Conservation (phyloP, 2,797 vertebrate species). For the Notamacropus eugenii region DNA sequence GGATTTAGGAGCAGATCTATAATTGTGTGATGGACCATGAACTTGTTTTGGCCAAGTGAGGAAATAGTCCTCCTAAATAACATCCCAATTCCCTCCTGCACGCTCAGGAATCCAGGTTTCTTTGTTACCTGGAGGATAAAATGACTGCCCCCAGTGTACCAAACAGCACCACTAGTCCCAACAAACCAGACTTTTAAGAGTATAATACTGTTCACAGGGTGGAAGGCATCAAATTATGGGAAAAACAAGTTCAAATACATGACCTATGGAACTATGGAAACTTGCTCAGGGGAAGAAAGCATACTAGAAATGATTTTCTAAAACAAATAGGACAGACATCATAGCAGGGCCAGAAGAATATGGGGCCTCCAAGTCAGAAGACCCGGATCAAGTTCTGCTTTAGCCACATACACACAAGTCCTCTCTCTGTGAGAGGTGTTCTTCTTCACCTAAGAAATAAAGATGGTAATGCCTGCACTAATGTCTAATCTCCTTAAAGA, state of each 20-base stretch:
- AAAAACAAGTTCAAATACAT: neutral
- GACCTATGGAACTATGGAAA: neutral
- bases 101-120: neutral
- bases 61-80: neutral
- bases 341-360: neutral
- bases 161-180: neutral
- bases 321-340: neutral
- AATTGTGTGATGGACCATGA: neutral
- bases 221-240: neutral
- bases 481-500: neutral
- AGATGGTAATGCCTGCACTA: neutral
- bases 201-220: neutral
- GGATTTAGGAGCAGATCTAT: neutral
- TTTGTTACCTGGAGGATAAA: neutral
- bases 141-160: neutral
- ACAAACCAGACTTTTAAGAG: neutral
- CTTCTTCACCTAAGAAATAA: slow-evolving; percentile 31
- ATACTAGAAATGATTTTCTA: neutral
- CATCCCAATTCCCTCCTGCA: neutral
- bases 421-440: neutral
- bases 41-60: neutral
- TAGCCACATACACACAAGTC: neutral
- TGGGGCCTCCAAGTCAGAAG: neutral
- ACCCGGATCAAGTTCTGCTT: slow-evolving; percentile 10
- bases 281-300: neutral